These are phyloP conservation scores for Amiota communis DNA, from an alignment of 2,888 invertebrate genomes.

Conservation along the genomic window DNA sequence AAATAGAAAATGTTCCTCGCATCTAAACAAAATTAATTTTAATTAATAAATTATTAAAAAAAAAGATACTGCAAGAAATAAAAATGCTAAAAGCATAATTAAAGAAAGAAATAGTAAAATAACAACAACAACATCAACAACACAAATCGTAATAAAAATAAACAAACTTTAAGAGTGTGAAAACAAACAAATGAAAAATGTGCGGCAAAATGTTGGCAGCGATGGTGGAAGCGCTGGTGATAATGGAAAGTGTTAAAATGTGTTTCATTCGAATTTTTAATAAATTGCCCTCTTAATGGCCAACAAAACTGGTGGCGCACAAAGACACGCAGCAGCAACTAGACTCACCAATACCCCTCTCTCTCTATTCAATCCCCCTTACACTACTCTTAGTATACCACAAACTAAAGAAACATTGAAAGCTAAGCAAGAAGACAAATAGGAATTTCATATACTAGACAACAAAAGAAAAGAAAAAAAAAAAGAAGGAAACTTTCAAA, in stretches of 20 bases:
- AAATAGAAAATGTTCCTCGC: not conserved
- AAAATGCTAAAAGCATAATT: not conserved
- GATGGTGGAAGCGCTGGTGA: not conserved
- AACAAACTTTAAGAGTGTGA: conserved; percentile 23
- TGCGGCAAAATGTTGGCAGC: conserved; percentile 1
- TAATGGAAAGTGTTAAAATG: conserved; percentile 26
- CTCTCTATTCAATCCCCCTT: too few species aligned
- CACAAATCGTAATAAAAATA: too few species aligned
- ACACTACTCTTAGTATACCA: too few species aligned
- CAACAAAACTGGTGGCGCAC: conserved; percentile 5
- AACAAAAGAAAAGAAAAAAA: too few species aligned
- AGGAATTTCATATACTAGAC: too few species aligned
- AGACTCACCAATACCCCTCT: too few species aligned
- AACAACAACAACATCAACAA: too few species aligned
- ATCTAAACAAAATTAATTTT: not conserved
- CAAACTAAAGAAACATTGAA: too few species aligned
- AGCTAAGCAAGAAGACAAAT: too few species aligned
- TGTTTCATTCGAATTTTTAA: conserved; percentile 42
- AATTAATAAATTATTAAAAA: not conserved
- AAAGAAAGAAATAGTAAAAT: conserved; percentile 6
- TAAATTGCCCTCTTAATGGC: conserved; percentile 34
- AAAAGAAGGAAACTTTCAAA: too few species aligned
- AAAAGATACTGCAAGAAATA: not conserved
- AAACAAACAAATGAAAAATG: not conserved
- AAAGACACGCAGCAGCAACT: conserved; percentile 8